Base-by-base conservation (phyloP, 2,888 invertebrate species). In the Andrena fulva region DNA sequence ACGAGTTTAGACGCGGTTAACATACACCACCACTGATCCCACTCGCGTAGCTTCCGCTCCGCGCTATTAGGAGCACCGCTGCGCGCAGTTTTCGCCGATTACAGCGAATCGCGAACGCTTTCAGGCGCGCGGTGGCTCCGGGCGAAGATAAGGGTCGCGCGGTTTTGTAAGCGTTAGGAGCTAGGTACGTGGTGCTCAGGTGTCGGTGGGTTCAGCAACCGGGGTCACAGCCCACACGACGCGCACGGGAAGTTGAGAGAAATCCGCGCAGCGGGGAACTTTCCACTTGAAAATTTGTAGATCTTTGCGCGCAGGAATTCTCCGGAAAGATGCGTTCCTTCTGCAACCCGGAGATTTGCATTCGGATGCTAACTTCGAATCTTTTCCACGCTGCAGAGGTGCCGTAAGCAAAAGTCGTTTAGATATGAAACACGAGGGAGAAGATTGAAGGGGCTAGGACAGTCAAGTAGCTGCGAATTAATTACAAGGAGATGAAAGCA, bases 181-280 rank as follows among this genome's bases (percentile, higher is more conserved):
- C 50, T 48, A 24, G n/a, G 10, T 5, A 2, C n/a, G 27, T 27
- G 33, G 5, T 27, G 5, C 29, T 8, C n/a, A 20, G 29, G 16
- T 24, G 4, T 24, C 7, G 20, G 52, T n/a, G 73, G 31, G 77
- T 74, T 78, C 78, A 74, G 78, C 73, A 74, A 67, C 74, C 74
- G 74, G 64, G 74, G 78, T 78, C 78, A 78, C 72, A 66, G 29
- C 78, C 78, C 78, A 78, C 78, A 74, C 73, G 67, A 12, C 48
- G 42, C 27, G 35, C 52, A 62, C 69, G 42, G 70, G 63, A 72
- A 72, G 60, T 24, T 50, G n/a, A 66, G 77, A n/a, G 66, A 73
- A 73, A 63, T 74, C 54, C 54, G 42, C 62, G n/a, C 74, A 52
- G 62, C 60, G 10, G 72, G 77, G 29, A 67, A 54, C 35, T 67